A percentile compares a stretch with the other conserved stretches of the same genome.
These are phyloP conservation scores for Chaetodon trifasciatus DNA, from an alignment of 2,797 vertebrate species.

Conservation along the genomic window DNA sequence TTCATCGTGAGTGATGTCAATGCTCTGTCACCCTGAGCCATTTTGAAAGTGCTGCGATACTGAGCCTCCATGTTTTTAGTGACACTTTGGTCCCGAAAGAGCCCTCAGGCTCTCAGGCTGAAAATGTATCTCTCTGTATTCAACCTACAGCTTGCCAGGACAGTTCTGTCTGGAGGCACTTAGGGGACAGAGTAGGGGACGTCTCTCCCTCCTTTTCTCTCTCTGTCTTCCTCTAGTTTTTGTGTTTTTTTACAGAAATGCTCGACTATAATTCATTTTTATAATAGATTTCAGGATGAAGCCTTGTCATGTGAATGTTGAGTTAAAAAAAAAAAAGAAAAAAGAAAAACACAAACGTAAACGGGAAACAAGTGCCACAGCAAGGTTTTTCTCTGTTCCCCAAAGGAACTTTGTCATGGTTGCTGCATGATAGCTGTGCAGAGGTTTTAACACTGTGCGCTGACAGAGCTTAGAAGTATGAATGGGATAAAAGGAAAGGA, in stretches of 20 bases:
- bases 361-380: not conserved
- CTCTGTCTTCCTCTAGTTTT: conserved; percentile 3
- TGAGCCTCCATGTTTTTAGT: conserved; percentile 70
- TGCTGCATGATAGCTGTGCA: too few relatives aligned
- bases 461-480: not conserved
- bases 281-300: not conserved
- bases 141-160: conserved; percentile 65
- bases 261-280: conserved; percentile 3
- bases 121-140: conserved; percentile 69
- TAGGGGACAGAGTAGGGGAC: conserved; percentile 30
- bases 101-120: conserved; percentile 61
- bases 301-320: conserved; percentile 2
- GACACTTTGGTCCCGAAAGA: conserved; percentile 72
- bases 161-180: conserved; percentile 65
- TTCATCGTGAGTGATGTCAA: conserved; percentile 71
- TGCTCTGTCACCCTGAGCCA: conserved; percentile 69
- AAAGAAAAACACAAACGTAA: not conserved
- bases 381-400: not conserved
- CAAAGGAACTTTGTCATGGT: not conserved
- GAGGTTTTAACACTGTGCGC: not conserved
- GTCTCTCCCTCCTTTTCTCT: conserved; percentile 4
- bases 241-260: conserved; percentile 17
- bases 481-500: not conserved
- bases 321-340: not conserved
- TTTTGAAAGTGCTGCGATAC: conserved; percentile 69